Evolutionary conservation across 2,888 invertebrate species (phyloP), one percentile per base, ranked within the genome.

Genomic region (Rotaria sp.): DNA sequence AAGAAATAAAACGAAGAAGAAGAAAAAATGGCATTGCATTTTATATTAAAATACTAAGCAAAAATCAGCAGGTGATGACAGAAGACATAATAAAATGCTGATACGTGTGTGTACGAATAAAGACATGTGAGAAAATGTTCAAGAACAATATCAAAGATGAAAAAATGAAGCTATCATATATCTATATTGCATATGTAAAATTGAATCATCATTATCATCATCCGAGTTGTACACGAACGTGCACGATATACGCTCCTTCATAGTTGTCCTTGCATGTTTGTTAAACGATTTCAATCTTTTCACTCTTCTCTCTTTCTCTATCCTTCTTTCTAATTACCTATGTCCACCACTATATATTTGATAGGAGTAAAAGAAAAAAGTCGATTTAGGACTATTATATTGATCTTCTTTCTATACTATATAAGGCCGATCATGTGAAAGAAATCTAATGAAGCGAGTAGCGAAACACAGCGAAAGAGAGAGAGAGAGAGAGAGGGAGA

Each of bases 161-260:
- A 67, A 57, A 67, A 67, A 35, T 38, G 67, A 67, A 67, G 21
- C 35, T 35, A 67, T 67, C 67, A 38, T 67, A 67, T 67, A 67
- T 67, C 67, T 67, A 67, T 30, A 30, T 35, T 30, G 21, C 35
- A 67, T 35, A 67, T 67, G 38, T 67, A 67, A 67, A 67, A 67
- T 67, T 67, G 67, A 67, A 67, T 67, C 67, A 67, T 67, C 67
- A 67, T 67, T 67, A 67, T 67, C 67, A 67, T 67, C 67, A 67
- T 67, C 67, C 67, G 67, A 21, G 15, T 67, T 67, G 30, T 67
- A 67, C 13, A 35, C 35, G 35, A 67, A 67, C 35, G 35, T 67
- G 67, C 38, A 67, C 13, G 50, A 67, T 21, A 67, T 67, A 21
- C 18, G 18, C 67, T 15, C 67, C 67, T 67, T 67, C 35, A 30